phyloP scores from a whole-genome alignment of 2,797 vertebrate genomes.

The Lemur catta region DNA sequence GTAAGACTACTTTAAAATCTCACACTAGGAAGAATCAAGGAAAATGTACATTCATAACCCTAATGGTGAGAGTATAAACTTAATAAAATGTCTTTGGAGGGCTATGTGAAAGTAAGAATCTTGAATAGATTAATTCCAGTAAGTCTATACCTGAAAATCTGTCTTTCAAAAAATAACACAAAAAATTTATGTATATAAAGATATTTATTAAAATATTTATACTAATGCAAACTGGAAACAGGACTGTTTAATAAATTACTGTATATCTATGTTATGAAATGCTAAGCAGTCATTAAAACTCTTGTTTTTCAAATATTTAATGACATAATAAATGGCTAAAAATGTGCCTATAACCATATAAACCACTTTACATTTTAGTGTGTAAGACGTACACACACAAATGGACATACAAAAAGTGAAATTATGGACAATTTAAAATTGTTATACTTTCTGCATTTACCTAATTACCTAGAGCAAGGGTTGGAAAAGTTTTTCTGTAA shows the following conservation, averaged over 20 bases:
- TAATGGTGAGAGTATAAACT: neutral
- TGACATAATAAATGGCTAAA: neutral
- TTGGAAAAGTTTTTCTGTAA: neutral
- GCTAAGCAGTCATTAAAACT: neutral
- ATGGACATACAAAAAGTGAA: neutral
- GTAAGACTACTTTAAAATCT: neutral
- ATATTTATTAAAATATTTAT: neutral
- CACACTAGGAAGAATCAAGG: neutral
- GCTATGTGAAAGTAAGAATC: neutral
- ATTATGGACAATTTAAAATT: neutral
- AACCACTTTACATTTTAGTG: neutral
- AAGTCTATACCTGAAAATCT: neutral
- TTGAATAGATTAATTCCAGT: neutral
- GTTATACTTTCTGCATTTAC: neutral
- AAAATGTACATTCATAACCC: neutral
- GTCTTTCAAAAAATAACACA: neutral
- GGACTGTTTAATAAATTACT: neutral
- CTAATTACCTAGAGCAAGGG: neutral
- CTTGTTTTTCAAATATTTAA: neutral
- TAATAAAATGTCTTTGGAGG: neutral
- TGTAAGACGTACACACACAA: neutral
- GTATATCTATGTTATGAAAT: neutral
- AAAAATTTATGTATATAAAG: neutral
- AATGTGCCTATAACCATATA: neutral
- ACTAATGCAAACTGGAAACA: neutral